A percentile compares a stretch with the other conserved stretches of the same genome.
Conservation (phyloP, 1,140 invertebrate genomes). For the Cotesia typhae region DNA sequence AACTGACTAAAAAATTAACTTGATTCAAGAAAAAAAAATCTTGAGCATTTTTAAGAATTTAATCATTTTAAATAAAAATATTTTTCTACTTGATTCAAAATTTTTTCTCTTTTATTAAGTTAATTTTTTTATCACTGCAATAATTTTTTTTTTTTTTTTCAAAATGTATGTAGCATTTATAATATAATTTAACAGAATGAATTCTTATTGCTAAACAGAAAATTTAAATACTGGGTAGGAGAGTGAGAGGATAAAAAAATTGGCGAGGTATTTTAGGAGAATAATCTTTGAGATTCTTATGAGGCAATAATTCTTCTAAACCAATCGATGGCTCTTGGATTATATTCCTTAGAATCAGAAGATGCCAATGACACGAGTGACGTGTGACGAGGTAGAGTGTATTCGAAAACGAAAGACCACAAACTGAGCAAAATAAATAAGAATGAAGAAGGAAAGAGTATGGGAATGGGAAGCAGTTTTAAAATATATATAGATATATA, state of each 20-base stretch:
- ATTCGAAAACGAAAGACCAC: slow-evolving; percentile 16
- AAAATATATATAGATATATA: neutral
- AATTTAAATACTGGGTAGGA: neutral
- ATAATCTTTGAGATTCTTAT: too few species aligned
- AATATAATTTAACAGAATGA: too few species aligned
- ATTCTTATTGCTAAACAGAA: neutral
- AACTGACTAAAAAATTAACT: too few species aligned
- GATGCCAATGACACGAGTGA: slow-evolving; percentile 11
- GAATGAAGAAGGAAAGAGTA: slow-evolving; percentile 37
- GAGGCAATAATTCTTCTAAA: neutral
- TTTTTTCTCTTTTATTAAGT: neutral
- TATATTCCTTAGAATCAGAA: slow-evolving; percentile 9
- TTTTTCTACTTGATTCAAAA: too few species aligned
- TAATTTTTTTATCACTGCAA: neutral
- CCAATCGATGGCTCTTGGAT: neutral
- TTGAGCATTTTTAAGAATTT: too few species aligned
- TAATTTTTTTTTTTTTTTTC: too few species aligned
- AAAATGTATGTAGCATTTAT: too few species aligned
- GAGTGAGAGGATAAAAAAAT: too few species aligned
- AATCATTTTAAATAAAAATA: too few species aligned
- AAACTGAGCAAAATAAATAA: slow-evolving; percentile 24
- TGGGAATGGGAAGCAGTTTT: slow-evolving; percentile 42
- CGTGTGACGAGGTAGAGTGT: too few species aligned
- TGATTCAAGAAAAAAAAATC: too few species aligned
- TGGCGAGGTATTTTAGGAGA: too few species aligned